Evolutionary conservation across 1,140 invertebrate species (phyloP), one percentile per base, ranked within the genome.

Genomic region (Drosophila bocki): DNA sequence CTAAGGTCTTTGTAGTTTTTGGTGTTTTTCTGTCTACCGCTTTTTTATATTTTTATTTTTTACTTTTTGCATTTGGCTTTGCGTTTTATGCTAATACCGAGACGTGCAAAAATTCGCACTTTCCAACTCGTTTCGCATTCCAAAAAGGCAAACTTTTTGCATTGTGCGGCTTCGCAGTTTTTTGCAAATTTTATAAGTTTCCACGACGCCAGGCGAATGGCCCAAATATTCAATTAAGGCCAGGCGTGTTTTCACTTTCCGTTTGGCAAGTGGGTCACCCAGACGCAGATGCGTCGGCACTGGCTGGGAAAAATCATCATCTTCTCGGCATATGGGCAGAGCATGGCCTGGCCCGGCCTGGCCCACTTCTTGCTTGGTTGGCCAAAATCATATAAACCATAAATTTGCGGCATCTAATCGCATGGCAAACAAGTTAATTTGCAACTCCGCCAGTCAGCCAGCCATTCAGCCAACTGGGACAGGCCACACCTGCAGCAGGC

Each of bases 31-130:
- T 19, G 50, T 35, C 50, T 53, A 17, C 51, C 35, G 41, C 42
- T 60, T 75, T 57, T 65, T 29, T 61, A 35, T 59, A 13, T 60
- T 75, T 60, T 63, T 22, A 22, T 29, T 37, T 37, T 59, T 45
- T 41, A 57, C 50, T 45, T 29, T 65, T 78, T 58, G 51, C 47
- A 69, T 68, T 69, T 69, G 76, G 48, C 62, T 85, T 56, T 75
- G 69, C 63, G 75, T 75, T 71, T 78, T 85, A 90, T 88, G 85
- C 84, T 90, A 90, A 90, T 88, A 79, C 63, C 56, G 62, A 75
- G 78, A 84, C 84, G 84, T 88, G 84, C 81, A 88, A 88, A 88
- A 88, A 88, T 88, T 88, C 84, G 85, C 84, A 88, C 84, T 88
- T 88, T 88, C 84, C 84, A 88, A 88, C 84, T 88, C 77, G 84